These are phyloP conservation scores for Trachemys scripta DNA, from an alignment of 2,113 vertebrate species.

Conservation along the genomic window DNA sequence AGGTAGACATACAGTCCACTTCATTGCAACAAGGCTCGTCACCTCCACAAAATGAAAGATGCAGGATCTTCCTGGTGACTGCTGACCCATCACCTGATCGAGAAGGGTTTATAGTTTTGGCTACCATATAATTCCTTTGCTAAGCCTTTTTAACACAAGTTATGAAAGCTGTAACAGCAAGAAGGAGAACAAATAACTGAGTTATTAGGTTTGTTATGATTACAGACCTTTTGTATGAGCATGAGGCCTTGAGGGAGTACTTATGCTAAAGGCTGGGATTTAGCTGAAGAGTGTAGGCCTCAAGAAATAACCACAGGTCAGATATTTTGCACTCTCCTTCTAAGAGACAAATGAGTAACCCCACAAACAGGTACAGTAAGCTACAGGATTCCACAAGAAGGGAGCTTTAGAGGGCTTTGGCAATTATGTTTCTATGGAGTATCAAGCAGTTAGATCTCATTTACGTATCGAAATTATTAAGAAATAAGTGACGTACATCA, in stretches of 20 bases:
- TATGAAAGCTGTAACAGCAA: not conserved
- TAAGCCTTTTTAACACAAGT: not conserved
- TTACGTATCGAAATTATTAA: not conserved
- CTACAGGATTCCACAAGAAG: not conserved
- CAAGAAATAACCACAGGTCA: not conserved
- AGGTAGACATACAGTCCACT: not conserved
- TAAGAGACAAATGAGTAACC: not conserved
- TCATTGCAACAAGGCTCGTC: not conserved
- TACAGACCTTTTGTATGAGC: not conserved
- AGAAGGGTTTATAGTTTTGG: not conserved
- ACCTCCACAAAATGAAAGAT: fast-evolving
- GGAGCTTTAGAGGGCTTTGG: not conserved
- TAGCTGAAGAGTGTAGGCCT: not conserved
- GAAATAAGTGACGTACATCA: not conserved
- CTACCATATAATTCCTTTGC: not conserved
- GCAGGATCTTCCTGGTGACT: not conserved
- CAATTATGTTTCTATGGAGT: not conserved
- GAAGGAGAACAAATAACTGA: not conserved
- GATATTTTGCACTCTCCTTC: not conserved
- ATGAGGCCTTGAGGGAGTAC: not conserved
- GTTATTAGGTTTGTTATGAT: not conserved
- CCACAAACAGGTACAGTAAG: not conserved
- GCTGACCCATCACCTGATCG: not conserved
- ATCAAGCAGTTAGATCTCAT: not conserved
- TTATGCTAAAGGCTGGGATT: not conserved